phyloP scores from a whole-genome alignment of 2,888 invertebrate species.

The Drepanosiphum platanoidis region DNA sequence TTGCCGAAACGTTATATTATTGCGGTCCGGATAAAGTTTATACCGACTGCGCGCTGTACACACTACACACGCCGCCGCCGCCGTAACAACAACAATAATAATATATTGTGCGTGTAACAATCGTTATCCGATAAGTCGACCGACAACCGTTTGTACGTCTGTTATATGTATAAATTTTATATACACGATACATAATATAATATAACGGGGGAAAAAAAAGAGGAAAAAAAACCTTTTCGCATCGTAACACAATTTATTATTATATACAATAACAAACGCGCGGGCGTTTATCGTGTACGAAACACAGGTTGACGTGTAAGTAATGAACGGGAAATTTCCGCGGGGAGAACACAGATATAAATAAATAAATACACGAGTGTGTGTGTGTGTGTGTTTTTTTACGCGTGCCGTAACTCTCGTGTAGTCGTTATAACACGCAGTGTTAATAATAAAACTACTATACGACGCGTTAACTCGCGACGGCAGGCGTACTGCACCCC shows the following conservation, averaged over 20 bases:
- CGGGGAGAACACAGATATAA: not conserved
- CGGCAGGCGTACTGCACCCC: not conserved
- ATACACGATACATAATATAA: no score
- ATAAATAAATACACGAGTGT: not conserved
- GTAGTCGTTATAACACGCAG: not conserved
- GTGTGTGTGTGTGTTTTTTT: no score
- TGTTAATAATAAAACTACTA: not conserved
- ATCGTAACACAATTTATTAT: not conserved
- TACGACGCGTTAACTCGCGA: not conserved
- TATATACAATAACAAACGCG: not conserved
- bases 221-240: not conserved
- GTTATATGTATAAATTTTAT: not conserved
- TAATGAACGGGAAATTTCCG: constrained; percentile 12
- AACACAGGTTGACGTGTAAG: constrained; percentile 27
- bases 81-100: no score
- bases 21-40: not conserved
- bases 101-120: no score
- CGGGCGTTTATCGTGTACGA: not conserved
- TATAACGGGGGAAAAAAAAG: not conserved
- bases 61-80: no score
- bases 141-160: not conserved
- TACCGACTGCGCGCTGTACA: not conserved
- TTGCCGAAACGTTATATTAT: not conserved
- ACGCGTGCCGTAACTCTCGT: no score
- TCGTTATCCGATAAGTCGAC: no score